Evolutionary conservation across 2,888 invertebrate genomes (phyloP).

Genomic region (Sicus ferrugineus): DNA sequence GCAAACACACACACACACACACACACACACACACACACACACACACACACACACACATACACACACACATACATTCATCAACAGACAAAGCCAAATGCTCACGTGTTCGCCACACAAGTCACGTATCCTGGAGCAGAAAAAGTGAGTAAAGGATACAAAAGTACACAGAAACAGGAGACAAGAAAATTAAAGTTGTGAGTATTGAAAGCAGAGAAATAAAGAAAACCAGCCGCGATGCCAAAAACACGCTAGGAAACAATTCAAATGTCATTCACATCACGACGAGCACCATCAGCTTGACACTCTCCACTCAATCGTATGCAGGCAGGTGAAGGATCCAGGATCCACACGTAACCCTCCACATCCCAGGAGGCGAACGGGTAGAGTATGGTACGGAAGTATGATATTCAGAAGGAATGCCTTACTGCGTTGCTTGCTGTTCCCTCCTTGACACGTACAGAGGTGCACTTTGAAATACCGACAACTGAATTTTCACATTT

Average conservation of each 20-base stretch:
- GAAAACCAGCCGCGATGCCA: conserved; percentile 12
- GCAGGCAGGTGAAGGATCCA: neutral
- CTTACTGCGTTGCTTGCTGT: neutral
- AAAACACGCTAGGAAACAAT: conserved; percentile 30
- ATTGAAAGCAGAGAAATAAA: neutral
- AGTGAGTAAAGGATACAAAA: conserved; percentile 4
- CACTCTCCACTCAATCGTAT: neutral
- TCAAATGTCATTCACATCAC: conserved; percentile 32
- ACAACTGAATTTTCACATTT: conserved; percentile 6
- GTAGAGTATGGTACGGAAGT: neutral
- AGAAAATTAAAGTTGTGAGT: neutral
- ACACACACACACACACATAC: no score
- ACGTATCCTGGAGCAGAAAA: conserved; percentile 28
- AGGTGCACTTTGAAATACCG: no score
- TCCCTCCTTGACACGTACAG: conserved; percentile 12
- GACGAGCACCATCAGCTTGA: neutral
- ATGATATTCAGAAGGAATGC: neutral
- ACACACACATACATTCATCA: no score
- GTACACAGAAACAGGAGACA: neutral
- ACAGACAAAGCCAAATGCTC: no score
- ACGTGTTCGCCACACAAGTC: conserved; percentile 29
- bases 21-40: no score
- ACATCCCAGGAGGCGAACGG: neutral
- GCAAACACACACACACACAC: no score
- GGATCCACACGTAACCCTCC: no score